Percentiles rank a stretch among this genome's conserved stretches.
Evolutionary conservation across 64 coral and sea anemone species (phyloP).

Genomic region (Stichodactyla mertensii): DNA sequence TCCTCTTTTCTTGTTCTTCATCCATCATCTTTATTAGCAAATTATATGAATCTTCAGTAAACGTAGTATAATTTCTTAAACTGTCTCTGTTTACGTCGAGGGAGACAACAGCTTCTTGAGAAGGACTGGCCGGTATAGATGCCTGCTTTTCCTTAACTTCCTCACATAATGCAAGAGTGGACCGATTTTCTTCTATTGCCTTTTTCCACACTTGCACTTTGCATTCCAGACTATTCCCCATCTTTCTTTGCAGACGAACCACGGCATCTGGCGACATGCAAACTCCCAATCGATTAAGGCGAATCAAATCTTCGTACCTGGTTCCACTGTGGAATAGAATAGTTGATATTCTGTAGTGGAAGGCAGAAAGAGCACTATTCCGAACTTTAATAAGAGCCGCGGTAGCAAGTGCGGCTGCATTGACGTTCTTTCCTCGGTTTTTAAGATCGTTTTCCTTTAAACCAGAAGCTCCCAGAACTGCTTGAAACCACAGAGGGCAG

Average conservation of each 20-base stretch:
- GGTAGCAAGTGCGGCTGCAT: conserved; percentile 28
- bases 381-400: conserved; percentile 7
- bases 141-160: conserved; percentile 35
- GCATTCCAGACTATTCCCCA: conserved; percentile 37
- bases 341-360: conserved; percentile 56
- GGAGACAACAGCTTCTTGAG: neutral
- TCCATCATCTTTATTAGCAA: neutral
- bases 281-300: conserved; percentile 42
- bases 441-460: conserved; percentile 11
- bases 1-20: neutral
- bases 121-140: neutral
- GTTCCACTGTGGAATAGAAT: conserved; percentile 57
- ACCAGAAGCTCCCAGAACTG: conserved; percentile 34
- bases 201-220: conserved; percentile 58
- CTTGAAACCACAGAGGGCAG: conserved; percentile 22
- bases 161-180: conserved; percentile 21
- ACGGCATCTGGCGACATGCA: no score
- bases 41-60: conserved; percentile 5
- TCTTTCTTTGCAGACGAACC: no score
- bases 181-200: conserved; percentile 28
- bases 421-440: neutral
- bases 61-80: neutral
- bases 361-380: conserved; percentile 31
- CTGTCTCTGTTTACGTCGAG: neutral
- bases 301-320: conserved; percentile 25